Conservation (phyloP, 2,797 vertebrate species). For the Tachyglossus aculeatus region DNA sequence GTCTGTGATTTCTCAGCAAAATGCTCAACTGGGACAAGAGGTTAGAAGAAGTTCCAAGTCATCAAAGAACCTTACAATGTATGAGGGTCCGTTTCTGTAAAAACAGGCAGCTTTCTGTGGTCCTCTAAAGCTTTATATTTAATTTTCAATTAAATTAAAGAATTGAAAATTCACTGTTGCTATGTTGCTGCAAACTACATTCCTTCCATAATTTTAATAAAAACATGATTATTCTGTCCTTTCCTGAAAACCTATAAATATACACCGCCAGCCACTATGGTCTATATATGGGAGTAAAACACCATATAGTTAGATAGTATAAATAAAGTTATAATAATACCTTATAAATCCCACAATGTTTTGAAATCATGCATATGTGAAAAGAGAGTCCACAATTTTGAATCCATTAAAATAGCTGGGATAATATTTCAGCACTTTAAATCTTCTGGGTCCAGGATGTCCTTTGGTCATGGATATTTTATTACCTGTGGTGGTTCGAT, state of each 20-base stretch:
- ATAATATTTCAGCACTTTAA: neutral
- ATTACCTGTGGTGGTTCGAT: neutral
- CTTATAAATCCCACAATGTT: neutral
- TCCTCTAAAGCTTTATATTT: too few species aligned
- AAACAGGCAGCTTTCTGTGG: too few species aligned
- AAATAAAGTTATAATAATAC: neutral
- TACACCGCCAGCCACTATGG: neutral
- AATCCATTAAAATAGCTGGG: neutral
- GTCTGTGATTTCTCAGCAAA: too few species aligned
- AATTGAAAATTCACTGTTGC: too few species aligned
- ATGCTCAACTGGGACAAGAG: too few species aligned
- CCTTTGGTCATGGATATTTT: neutral
- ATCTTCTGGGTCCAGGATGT: neutral
- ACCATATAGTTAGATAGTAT: neutral
- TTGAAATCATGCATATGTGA: neutral
- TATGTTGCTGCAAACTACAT: neutral
- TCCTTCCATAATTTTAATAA: neutral
- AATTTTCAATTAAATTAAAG: too few species aligned
- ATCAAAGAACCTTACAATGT: too few species aligned
- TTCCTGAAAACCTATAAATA: neutral
- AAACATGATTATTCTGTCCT: neutral
- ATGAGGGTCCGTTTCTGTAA: too few species aligned
- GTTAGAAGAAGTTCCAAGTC: too few species aligned
- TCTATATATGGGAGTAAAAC: neutral
- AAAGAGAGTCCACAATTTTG: neutral